Evolutionary conservation across 2,888 invertebrate genomes (phyloP).

Genomic region (Drosophila stalkeri): DNA sequence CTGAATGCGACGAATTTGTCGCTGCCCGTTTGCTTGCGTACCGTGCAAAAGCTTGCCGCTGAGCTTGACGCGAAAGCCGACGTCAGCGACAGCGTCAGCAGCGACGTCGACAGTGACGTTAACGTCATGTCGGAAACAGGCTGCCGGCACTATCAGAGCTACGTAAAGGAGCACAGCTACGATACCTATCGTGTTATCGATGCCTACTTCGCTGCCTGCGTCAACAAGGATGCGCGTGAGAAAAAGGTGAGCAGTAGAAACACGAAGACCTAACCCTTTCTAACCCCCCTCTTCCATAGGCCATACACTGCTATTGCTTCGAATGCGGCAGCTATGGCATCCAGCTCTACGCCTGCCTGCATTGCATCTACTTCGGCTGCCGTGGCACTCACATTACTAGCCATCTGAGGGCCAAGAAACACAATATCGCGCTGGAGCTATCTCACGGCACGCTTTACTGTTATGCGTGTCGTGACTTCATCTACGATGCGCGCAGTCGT

Average conservation of each 20-base stretch:
- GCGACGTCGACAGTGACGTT: constrained; percentile 26
- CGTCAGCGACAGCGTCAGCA: constrained; percentile 41
- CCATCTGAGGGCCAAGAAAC: constrained; percentile 93
- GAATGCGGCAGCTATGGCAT: constrained; percentile 92
- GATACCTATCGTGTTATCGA: constrained; percentile 89
- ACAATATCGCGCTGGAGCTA: constrained; percentile 94
- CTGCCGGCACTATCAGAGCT: constrained; percentile 84
- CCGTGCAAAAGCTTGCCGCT: constrained; percentile 65
- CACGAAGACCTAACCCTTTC: neutral
- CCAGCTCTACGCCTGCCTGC: constrained; percentile 93
- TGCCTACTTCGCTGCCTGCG: constrained; percentile 93
- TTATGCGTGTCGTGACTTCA: constrained; percentile 95
- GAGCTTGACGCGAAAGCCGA: constrained; percentile 49
- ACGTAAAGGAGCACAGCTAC: constrained; percentile 84
- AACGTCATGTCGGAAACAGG: constrained; percentile 82
- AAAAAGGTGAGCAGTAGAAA: constrained; percentile 89
- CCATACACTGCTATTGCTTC: constrained; percentile 92
- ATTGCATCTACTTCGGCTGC: constrained; percentile 97
- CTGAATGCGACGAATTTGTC: constrained; percentile 62
- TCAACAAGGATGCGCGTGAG: constrained; percentile 91
- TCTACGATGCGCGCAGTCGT: constrained; percentile 92
- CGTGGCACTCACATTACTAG: constrained; percentile 94
- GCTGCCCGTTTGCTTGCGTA: constrained; percentile 55
- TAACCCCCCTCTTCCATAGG: constrained; percentile 86
- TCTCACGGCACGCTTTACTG: constrained; percentile 96